Evolutionary conservation across 2,888 invertebrate species (phyloP), one percentile per base, ranked within the genome.

Genomic region (Xestobium rufovillosum): DNA sequence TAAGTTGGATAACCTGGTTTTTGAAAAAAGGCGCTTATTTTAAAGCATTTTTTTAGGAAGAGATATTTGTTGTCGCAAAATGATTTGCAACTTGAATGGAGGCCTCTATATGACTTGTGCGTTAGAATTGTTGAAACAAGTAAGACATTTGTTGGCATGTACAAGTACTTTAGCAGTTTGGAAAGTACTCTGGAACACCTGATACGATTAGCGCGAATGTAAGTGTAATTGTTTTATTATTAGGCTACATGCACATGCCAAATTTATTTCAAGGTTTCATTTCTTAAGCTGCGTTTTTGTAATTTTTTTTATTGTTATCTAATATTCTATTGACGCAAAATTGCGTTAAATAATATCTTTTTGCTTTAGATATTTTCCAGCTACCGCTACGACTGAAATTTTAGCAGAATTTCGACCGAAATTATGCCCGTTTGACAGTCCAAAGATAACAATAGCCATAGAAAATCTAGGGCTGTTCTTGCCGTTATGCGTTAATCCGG

Each of bases 1-100:
- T 89, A 76, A 77, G 80, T 73, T 40, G 10, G 12, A 26, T 10
- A 32, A 12, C 11, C 33, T 30, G 34, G 39, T 10, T 36, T 34
- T 23, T 34, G 2, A 13, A 34, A 16, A 34, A 29, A 31, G 30
- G 12, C 35, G 14, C 36, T 39, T 25, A 36, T 26, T 32, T 23
- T 10, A 25, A 29, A 29, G 38, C 39, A 14, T 43, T 26, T 38
- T 51, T 50, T 41, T 57, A 89, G 90, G 54, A 91, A 89, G 67
- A 77, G 73, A 48, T 73, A 80, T 53, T 67, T 89, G 44, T 63
- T 94, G 45, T 73, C 80, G 2, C 80, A 86, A 19, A 76, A 82
- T 40, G 94, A 95, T 43, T 59, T 95, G 38, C 73, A 74, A 40
- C 67, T 95, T 42, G 81, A 83, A 34, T 95, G 95, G 95, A 72